Conservation (phyloP, 2,888 invertebrate species). For the Lissonota sp. region DNA sequence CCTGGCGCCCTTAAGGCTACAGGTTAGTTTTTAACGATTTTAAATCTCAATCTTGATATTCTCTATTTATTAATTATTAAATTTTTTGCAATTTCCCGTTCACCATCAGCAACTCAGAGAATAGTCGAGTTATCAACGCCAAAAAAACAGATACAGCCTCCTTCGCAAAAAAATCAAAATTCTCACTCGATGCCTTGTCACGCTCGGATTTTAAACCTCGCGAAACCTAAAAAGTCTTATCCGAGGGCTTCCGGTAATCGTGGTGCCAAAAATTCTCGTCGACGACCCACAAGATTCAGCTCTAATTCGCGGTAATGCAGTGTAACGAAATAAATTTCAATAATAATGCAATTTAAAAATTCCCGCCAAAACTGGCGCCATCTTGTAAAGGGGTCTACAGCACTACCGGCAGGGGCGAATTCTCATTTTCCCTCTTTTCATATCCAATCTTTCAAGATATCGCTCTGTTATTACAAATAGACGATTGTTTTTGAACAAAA, state of each 20-base stretch:
- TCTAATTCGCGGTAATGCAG: constrained; percentile 18
- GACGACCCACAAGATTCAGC: constrained; percentile 1
- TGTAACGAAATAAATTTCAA: not conserved
- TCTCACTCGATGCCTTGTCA: constrained; percentile 6
- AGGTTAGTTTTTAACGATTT: constrained; percentile 50
- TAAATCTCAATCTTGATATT: no score
- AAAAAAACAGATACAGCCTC: constrained; percentile 11
- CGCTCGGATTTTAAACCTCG: constrained; percentile 21
- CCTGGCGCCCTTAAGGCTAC: constrained; percentile 67
- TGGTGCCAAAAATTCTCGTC: constrained; percentile 5
- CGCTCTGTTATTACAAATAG: no score
- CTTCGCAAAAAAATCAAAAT: not conserved
- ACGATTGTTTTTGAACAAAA: no score
- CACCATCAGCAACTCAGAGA: not conserved
- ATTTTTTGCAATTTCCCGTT: not conserved
- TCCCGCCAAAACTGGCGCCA: not conserved
- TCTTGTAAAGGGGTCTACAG: no score
- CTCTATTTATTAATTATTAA: not conserved
- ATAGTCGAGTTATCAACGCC: constrained; percentile 34
- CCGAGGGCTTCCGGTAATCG: not conserved
- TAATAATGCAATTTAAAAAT: not conserved
- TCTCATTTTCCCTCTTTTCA: no score
- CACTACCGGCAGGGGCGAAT: no score
- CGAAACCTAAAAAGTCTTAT: constrained; percentile 17
- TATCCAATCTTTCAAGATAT: no score